Conservation (phyloP, 2,113 vertebrate genomes). For the Arizona elegans region DNA sequence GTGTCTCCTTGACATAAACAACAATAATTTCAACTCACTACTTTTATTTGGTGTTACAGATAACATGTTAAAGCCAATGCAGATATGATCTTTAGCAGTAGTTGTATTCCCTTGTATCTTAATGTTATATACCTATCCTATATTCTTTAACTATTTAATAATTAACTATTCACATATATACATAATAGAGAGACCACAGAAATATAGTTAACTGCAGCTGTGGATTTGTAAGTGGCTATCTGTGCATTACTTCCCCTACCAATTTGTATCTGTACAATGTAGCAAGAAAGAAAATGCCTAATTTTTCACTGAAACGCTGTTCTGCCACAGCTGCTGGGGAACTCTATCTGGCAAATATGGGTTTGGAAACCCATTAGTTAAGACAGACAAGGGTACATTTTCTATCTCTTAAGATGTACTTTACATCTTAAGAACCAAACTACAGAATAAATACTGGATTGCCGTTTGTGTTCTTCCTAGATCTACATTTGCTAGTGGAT, state of each 20-base stretch:
- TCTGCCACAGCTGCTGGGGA: neutral
- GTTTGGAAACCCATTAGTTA: neutral
- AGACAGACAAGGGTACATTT: neutral
- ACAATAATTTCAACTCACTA: neutral
- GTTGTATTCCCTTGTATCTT: neutral
- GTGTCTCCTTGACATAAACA: neutral
- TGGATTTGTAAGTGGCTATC: neutral
- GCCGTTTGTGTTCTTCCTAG: conserved; percentile 61
- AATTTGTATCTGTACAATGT: neutral
- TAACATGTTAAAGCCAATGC: neutral
- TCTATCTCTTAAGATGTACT: neutral
- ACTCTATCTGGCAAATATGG: neutral
- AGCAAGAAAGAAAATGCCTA: neutral
- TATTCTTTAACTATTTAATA: neutral
- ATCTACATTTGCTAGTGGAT: conserved; percentile 72
- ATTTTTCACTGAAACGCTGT: neutral
- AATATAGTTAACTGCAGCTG: neutral
- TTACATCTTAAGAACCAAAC: neutral
- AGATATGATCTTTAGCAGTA: neutral
- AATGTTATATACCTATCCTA: neutral
- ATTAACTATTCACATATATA: neutral
- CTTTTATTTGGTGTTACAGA: neutral
- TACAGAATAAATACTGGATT: conserved; percentile 22
- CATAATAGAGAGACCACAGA: neutral
- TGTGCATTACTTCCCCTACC: neutral